phyloP scores from a whole-genome alignment of 2,113 vertebrate species.

The Antigone vipio region DNA sequence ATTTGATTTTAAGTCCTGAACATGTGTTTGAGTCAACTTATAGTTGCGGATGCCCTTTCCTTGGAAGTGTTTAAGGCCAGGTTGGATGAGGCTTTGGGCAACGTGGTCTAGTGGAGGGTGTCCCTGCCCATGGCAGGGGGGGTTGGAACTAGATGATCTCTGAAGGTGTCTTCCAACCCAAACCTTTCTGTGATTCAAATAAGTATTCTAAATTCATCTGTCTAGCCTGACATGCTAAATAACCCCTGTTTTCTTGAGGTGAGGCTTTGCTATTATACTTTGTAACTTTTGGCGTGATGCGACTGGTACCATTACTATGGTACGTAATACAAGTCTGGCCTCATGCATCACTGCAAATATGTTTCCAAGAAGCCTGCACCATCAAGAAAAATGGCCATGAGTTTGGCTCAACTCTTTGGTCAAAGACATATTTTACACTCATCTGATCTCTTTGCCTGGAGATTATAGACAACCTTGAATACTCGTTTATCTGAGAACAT shows the following conservation, averaged over 20 bases:
- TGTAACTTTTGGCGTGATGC: not conserved
- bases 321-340: not conserved
- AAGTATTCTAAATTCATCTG: not conserved
- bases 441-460: not conserved
- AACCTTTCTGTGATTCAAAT: not conserved
- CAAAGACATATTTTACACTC: not conserved
- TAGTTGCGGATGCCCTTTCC: too few relatives aligned
- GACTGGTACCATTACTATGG: accelerated
- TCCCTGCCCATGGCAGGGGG: too few relatives aligned
- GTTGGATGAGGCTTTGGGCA: too few relatives aligned
- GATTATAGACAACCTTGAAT: not conserved
- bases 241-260: not conserved
- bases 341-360: not conserved
- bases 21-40: not conserved
- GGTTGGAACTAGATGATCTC: too few relatives aligned
- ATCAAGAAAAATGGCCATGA: not conserved
- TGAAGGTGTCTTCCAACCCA: too few relatives aligned
- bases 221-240: not conserved
- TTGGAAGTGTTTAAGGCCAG: too few relatives aligned
- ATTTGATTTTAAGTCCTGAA: not conserved
- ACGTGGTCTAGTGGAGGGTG: too few relatives aligned
- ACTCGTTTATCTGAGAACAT: not conserved
- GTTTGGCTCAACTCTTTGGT: not conserved
- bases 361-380: not conserved
- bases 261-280: not conserved